A percentile compares a stretch with the other conserved stretches of the same genome.
These are phyloP conservation scores for Lasioglossum calceatum DNA, from an alignment of 2,888 invertebrate species.

Conservation along the genomic window DNA sequence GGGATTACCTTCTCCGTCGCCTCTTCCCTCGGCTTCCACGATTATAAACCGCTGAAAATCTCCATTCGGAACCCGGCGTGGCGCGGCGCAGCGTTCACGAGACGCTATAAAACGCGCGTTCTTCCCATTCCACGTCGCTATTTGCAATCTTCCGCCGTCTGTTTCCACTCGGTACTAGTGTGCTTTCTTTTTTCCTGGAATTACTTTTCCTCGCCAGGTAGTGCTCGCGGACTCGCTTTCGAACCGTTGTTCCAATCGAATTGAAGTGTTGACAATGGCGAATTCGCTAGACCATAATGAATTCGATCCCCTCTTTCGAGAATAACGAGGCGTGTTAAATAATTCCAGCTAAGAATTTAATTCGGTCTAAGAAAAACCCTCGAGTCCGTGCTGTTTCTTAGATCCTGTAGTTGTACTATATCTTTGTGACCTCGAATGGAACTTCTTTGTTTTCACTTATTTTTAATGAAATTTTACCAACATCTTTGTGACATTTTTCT, in stretches of 20 bases:
- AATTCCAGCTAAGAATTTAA: no score
- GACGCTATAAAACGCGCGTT: slow-evolving; percentile 29
- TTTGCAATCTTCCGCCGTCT: slow-evolving; percentile 23
- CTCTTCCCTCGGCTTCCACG: slow-evolving; percentile 18
- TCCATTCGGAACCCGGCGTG: slow-evolving; percentile 33
- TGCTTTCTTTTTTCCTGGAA: neutral
- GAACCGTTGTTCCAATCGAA: neutral
- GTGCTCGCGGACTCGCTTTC: neutral
- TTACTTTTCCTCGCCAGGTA: neutral
- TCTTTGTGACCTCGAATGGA: no score
- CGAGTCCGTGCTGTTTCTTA: no score
- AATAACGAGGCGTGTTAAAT: neutral
- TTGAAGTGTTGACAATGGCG: neutral
- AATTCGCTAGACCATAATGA: neutral
- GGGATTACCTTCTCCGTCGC: slow-evolving; percentile 55
- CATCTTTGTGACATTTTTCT: no score
- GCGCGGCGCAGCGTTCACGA: neutral
- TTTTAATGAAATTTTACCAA: no score
- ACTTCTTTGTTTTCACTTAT: no score
- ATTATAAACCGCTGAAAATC: slow-evolving; percentile 52
- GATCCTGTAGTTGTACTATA: no score
- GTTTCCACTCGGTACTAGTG: neutral
- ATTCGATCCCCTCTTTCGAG: neutral
- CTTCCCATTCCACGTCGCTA: neutral
- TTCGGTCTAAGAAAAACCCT: no score